phyloP scores from a whole-genome alignment of 30 jellyfish, hydroid and myxozoan species.

The Hydra vulgaris region DNA sequence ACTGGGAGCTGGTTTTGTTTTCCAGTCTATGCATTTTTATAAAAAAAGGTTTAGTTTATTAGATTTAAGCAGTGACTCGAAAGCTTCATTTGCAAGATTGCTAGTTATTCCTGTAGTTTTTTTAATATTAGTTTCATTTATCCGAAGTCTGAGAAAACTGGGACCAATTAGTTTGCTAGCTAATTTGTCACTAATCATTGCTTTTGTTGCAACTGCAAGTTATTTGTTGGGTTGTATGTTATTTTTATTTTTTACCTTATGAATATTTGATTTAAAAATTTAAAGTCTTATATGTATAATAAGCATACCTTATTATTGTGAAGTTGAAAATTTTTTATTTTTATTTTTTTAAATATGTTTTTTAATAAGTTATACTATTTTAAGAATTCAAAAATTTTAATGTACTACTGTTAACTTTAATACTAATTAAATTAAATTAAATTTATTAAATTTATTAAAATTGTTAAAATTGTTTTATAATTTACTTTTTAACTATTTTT shows the following conservation, averaged over 20 bases:
- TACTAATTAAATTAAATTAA: too few species aligned
- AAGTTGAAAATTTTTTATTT: neutral
- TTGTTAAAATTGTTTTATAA: too few species aligned
- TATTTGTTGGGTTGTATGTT: conserved; percentile 69
- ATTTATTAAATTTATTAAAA: too few species aligned
- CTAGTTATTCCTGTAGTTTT: conserved; percentile 50
- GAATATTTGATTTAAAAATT: neutral
- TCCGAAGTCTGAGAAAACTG: conserved; percentile 60
- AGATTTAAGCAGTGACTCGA: conserved; percentile 34
- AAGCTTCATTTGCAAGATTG: conserved; percentile 63
- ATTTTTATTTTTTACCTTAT: neutral
- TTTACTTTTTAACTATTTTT: too few species aligned
- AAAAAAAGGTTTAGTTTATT: neutral
- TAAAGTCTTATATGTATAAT: too few species aligned
- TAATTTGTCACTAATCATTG: conserved; percentile 68
- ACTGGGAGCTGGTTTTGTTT: neutral
- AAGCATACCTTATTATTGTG: neutral
- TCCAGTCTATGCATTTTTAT: neutral
- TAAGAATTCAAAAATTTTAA: too few species aligned
- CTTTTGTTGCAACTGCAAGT: conserved; percentile 67
- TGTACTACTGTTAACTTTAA: too few species aligned
- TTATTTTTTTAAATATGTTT: too few species aligned
- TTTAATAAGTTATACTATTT: too few species aligned
- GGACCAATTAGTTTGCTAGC: conserved; percentile 95
- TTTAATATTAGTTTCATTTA: conserved; percentile 53